A percentile compares a stretch with the other conserved stretches of the same genome.
Evolutionary conservation across 2,113 vertebrate genomes (phyloP).

Genomic region (Anhinga anhinga): DNA sequence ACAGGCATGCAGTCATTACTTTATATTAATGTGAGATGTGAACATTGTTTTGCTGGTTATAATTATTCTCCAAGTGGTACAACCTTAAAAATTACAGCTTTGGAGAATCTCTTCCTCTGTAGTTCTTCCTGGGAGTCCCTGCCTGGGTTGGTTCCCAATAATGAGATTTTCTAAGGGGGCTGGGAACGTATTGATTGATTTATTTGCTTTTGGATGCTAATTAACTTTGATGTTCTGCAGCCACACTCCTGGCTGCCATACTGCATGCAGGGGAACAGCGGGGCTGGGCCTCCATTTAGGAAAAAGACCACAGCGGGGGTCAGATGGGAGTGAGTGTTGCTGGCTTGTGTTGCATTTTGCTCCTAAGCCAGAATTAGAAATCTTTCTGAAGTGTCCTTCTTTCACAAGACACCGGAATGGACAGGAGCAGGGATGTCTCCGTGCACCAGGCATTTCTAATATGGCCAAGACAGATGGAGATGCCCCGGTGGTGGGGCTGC

Average conservation of each 20-base stretch:
- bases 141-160: conserved; percentile 25
- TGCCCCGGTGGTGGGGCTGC: background rate
- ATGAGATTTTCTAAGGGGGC: conserved; percentile 21
- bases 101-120: conserved; percentile 14
- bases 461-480: background rate
- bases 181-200: conserved; percentile 20
- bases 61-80: conserved; percentile 17
- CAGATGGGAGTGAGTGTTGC: background rate
- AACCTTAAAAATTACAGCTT: conserved; percentile 52
- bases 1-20: conserved; percentile 50
- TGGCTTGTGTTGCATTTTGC: background rate
- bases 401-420: background rate
- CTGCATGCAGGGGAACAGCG: background rate
- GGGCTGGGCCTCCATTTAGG: background rate
- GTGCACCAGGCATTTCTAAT: background rate
- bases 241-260: background rate
- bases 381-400: background rate
- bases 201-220: conserved; percentile 21
- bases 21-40: conserved; percentile 56
- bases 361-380: background rate
- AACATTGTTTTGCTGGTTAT: conserved; percentile 31
- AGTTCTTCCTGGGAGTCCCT: conserved; percentile 26
- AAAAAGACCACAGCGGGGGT: background rate
- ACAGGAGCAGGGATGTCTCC: background rate
- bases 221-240: conserved; percentile 10